Evolutionary conservation across 2,888 invertebrate species (phyloP).

Genomic region (Drosophila merina): DNA sequence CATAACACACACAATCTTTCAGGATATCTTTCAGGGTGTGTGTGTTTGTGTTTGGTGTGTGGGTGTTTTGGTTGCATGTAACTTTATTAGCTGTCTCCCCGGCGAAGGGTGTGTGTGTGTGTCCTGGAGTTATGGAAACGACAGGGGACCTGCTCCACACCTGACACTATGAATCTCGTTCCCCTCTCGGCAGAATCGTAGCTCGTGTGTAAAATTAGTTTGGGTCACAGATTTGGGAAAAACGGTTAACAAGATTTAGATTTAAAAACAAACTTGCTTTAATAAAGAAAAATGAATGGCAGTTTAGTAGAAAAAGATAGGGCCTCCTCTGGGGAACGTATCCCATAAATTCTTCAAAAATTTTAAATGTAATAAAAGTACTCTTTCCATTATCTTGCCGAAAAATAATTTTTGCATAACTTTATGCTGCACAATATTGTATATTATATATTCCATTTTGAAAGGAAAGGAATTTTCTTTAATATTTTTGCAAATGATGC

Average conservation of each 20-base stretch:
- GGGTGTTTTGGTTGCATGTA: conserved; percentile 41
- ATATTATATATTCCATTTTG: conserved; percentile 17
- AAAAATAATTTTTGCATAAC: conserved; percentile 23
- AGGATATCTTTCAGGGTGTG: conserved; percentile 34
- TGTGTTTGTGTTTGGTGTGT: conserved; percentile 15
- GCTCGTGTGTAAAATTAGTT: conserved; percentile 66
- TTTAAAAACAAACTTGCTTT: background rate
- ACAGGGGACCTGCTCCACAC: conserved; percentile 48
- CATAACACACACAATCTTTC: conserved; percentile 65
- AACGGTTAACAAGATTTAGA: background rate
- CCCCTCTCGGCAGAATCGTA: background rate
- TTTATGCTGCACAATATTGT: background rate
- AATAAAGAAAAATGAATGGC: background rate
- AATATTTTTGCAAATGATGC: conserved; percentile 74
- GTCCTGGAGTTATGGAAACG: conserved; percentile 71
- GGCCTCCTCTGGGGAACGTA: background rate
- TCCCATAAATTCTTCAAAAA: too few relatives aligned
- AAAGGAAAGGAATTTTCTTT: conserved; percentile 18
- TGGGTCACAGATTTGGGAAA: conserved; percentile 21
- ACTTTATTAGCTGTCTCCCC: conserved; percentile 69
- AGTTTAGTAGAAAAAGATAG: background rate
- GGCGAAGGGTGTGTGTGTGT: conserved; percentile 43
- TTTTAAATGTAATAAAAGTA: too few relatives aligned
- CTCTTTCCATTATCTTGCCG: too few relatives aligned
- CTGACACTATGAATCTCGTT: background rate